Evolutionary conservation across 2,797 vertebrate species (phyloP).

Genomic region (Hypotaenidia okinawae): DNA sequence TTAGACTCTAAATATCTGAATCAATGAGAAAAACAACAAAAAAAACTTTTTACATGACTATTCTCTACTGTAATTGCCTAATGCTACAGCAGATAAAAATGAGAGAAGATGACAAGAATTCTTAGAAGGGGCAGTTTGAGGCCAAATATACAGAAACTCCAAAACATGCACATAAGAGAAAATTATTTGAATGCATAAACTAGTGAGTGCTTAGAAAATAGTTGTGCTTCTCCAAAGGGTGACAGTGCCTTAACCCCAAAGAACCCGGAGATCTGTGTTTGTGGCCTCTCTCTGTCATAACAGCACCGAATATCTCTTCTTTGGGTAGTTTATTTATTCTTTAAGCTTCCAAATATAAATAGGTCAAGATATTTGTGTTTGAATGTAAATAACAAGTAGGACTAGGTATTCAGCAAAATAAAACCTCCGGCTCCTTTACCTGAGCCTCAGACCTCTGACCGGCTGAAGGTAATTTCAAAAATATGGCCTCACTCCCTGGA

Average conservation of each 20-base stretch:
- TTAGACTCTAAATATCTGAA: neutral
- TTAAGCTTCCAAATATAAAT: neutral
- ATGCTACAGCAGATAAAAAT: neutral
- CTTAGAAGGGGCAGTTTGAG: neutral
- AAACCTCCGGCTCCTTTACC: neutral
- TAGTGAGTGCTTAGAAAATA: neutral
- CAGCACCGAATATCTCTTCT: neutral
- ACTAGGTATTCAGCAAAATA: neutral
- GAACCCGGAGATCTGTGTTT: neutral
- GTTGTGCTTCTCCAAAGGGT: neutral
- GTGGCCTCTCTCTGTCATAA: neutral
- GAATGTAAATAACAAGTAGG: neutral
- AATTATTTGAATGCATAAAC: neutral
- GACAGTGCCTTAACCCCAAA: neutral
- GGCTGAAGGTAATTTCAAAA: neutral
- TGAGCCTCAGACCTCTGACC: neutral
- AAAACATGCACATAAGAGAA: neutral
- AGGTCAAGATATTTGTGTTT: neutral
- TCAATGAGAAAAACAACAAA: neutral
- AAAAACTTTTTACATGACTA: neutral
- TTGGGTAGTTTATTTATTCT: neutral
- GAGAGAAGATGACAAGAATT: neutral
- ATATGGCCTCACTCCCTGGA: neutral
- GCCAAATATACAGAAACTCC: neutral
- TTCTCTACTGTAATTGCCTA: neutral